Percentiles rank a stretch among this genome's conserved stretches.
Conservation (phyloP, 1,140 invertebrate genomes). For the Tetramorium simillimum region DNA sequence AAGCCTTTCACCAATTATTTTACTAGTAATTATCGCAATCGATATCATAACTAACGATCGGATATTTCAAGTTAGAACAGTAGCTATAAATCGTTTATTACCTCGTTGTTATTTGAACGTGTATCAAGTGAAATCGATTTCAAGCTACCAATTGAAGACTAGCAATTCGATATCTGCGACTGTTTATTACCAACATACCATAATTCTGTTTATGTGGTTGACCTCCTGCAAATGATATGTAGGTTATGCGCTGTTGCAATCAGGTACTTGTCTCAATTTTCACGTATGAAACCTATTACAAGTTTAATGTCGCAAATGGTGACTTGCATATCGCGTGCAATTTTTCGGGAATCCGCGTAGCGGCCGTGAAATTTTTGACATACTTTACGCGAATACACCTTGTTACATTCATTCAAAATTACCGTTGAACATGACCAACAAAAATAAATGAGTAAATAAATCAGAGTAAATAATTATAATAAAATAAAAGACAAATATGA, state of each 20-base stretch:
- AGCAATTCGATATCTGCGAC: not conserved
- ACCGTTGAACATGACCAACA: not conserved
- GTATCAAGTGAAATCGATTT: constrained; percentile 12
- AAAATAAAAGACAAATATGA: not conserved
- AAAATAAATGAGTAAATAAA: not conserved
- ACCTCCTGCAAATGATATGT: constrained; percentile 19
- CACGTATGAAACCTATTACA: not conserved
- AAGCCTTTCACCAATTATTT: not conserved
- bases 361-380: not conserved
- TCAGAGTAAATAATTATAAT: too few species aligned
- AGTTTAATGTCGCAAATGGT: constrained; percentile 4
- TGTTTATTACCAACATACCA: constrained; percentile 2
- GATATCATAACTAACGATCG: not conserved
- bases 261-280: constrained; percentile 16
- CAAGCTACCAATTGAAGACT: not conserved
- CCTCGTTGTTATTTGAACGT: not conserved
- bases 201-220: constrained; percentile 29
- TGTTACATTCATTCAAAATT: not conserved
- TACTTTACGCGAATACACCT: not conserved
- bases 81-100: constrained; percentile 4
- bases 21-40: not conserved
- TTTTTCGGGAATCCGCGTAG: not conserved
- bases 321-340: not conserved
- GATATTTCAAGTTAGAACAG: not conserved
- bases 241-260: not conserved